These are phyloP conservation scores for Plecotus auritus DNA, from an alignment of 2,113 vertebrate species.

Conservation along the genomic window DNA sequence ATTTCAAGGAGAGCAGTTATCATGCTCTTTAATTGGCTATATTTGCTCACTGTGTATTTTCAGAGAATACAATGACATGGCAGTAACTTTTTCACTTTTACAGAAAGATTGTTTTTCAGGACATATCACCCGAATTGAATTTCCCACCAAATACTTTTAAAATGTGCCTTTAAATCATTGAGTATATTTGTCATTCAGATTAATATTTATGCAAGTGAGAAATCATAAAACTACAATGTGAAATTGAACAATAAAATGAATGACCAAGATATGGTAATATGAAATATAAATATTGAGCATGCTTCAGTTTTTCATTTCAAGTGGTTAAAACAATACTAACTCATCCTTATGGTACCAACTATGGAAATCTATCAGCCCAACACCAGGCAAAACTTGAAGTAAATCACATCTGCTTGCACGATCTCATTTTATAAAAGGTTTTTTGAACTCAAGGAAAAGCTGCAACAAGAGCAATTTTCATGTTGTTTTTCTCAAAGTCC, in stretches of 20 bases:
- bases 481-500: neutral
- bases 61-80: neutral
- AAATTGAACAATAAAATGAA: conserved; percentile 71
- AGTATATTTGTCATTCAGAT: conserved; percentile 48
- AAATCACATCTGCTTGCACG: conserved; percentile 9
- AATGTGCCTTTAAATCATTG: conserved; percentile 44
- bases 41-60: conserved; percentile 23
- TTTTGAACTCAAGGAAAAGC: neutral
- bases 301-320: conserved; percentile 50
- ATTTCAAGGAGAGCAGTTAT: conserved; percentile 15
- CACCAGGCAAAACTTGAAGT: conserved; percentile 31
- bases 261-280: conserved; percentile 50
- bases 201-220: conserved; percentile 66
- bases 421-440: neutral
- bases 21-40: neutral
- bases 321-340: conserved; percentile 47
- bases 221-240: conserved; percentile 54
- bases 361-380: conserved; percentile 52
- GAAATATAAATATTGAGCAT: conserved; percentile 67
- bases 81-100: conserved; percentile 23
- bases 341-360: conserved; percentile 55
- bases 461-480: neutral
- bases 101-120: neutral
- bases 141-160: neutral
- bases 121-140: conserved; percentile 41